These are phyloP conservation scores for Zhengitettix transpicula DNA, from an alignment of 2,888 invertebrate genomes.

Conservation along the genomic window DNA sequence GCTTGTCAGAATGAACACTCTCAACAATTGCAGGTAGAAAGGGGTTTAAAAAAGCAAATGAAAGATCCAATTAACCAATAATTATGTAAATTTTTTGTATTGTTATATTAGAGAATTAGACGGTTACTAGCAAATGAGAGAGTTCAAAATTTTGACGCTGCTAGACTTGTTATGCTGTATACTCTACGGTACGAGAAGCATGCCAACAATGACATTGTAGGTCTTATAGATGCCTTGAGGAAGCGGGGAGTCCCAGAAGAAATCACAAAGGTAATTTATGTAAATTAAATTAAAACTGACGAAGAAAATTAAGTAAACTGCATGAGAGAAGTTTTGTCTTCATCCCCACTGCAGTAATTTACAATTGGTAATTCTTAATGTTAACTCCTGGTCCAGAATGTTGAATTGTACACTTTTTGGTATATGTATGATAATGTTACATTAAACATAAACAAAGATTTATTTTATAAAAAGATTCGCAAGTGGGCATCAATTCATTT, in stretches of 20 bases:
- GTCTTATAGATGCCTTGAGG: conserved; percentile 56
- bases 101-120: conserved; percentile 44
- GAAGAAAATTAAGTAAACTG: not conserved
- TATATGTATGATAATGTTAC: no score
- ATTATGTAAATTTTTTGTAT: no score
- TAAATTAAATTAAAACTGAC: not conserved
- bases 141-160: conserved; percentile 60
- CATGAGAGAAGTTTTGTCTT: not conserved
- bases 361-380: no score
- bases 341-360: not conserved
- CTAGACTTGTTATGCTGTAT: conserved; percentile 80
- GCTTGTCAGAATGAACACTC: conserved; percentile 76
- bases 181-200: conserved; percentile 86
- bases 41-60: not conserved
- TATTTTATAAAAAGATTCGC: no score
- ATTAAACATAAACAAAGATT: no score
- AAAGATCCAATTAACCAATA: no score
- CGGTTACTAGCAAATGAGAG: conserved; percentile 58
- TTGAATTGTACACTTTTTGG: no score
- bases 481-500: no score
- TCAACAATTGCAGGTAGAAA: conserved; percentile 43
- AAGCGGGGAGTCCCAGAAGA: conserved; percentile 52
- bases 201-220: conserved; percentile 63
- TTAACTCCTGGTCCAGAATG: no score
- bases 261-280: conserved; percentile 22